phyloP scores from a whole-genome alignment of 2,113 vertebrate genomes.

The Hoplias malabaricus region DNA sequence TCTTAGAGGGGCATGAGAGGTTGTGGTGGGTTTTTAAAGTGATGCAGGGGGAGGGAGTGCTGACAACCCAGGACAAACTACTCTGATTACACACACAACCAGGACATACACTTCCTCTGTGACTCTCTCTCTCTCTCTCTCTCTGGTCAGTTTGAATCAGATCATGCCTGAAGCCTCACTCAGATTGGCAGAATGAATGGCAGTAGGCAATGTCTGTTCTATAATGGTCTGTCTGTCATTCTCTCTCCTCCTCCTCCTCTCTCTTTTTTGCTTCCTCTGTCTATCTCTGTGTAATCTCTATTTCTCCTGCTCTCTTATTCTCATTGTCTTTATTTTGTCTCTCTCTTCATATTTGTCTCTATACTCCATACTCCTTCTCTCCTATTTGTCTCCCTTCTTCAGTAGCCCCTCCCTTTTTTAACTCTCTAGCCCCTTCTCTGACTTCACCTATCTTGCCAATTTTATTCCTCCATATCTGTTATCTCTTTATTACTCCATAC shows the following conservation, averaged over 20 bases:
- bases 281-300: background rate
- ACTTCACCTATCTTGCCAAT: too few species aligned
- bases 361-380: background rate
- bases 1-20: conserved; percentile 26
- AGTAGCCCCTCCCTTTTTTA: conserved; percentile 10
- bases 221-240: background rate
- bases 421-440: too few species aligned
- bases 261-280: background rate
- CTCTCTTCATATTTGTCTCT: background rate
- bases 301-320: too few species aligned
- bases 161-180: background rate
- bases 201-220: background rate
- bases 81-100: conserved; percentile 35
- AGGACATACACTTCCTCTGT: conserved; percentile 18
- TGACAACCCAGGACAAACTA: conserved; percentile 19
- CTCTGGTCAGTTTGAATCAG: conserved; percentile 16
- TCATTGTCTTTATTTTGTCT: background rate
- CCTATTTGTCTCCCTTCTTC: background rate
- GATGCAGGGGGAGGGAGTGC: conserved; percentile 16
- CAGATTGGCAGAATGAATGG: background rate
- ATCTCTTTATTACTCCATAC: too few species aligned
- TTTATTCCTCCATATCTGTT: too few species aligned
- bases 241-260: background rate
- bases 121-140: background rate
- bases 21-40: conserved; percentile 46